A percentile compares a stretch with the other conserved stretches of the same genome.
Conservation (phyloP, 1,140 invertebrate genomes). For the Sweltsa coloradensis region DNA sequence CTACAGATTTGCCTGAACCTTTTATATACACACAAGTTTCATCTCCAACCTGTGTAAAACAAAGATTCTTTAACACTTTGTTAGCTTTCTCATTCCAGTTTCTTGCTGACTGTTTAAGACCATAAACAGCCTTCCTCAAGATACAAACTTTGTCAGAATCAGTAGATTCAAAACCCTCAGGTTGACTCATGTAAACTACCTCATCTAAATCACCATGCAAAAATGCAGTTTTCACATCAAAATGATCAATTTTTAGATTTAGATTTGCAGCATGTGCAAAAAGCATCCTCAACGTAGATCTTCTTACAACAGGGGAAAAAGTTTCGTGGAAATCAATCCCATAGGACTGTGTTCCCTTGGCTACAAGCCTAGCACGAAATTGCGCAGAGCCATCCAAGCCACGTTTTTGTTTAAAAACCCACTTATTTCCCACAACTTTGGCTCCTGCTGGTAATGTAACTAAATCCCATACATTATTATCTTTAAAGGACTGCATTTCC, state of each 20-base stretch:
- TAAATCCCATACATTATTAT: slow-evolving; percentile 1
- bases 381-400: slow-evolving; percentile 20
- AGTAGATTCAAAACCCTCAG: slow-evolving; percentile 21
- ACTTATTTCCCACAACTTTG: slow-evolving; percentile 11
- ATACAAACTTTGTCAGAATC: slow-evolving; percentile 22
- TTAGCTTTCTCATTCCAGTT: slow-evolving; percentile 23
- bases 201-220: slow-evolving; percentile 29
- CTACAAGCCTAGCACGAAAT: slow-evolving; percentile 32
- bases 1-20: too few relatives aligned
- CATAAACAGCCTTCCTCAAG: slow-evolving; percentile 29
- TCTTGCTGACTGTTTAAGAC: slow-evolving; percentile 27
- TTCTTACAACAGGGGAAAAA: slow-evolving; percentile 25
- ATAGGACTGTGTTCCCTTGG: slow-evolving; percentile 27
- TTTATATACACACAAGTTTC: too few relatives aligned
- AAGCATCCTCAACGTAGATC: slow-evolving; percentile 26
- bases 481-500: too few relatives aligned
- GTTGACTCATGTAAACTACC: slow-evolving; percentile 29
- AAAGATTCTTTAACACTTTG: slow-evolving; percentile 1
- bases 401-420: slow-evolving; percentile 25
- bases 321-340: slow-evolving; percentile 27
- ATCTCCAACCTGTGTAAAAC: background rate
- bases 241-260: slow-evolving; percentile 22
- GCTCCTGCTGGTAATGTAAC: slow-evolving; percentile 5
- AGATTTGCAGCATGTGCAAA: slow-evolving; percentile 24
- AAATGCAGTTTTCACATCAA: slow-evolving; percentile 29